phyloP scores from a whole-genome alignment of 1,140 invertebrate genomes.

The Scaptodrosophila lebanonensis region DNA sequence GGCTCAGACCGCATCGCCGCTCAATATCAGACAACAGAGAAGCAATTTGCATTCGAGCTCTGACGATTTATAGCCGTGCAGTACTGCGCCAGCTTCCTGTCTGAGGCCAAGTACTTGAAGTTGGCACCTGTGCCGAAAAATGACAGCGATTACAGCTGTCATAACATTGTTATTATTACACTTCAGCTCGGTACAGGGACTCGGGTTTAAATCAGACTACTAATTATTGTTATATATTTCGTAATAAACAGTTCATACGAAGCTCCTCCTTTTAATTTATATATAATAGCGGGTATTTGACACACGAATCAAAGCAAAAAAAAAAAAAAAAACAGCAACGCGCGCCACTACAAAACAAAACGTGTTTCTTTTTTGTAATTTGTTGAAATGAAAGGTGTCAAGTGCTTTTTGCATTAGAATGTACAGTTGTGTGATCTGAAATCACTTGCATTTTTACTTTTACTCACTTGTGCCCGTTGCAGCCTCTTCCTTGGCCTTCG shows the following conservation, averaged over 20 bases:
- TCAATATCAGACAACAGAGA: slow-evolving; percentile 8
- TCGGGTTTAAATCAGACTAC: too few species aligned
- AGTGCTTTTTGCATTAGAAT: too few species aligned
- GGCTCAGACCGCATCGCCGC: neutral
- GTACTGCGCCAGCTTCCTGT: slow-evolving; percentile 45
- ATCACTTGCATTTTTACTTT: neutral
- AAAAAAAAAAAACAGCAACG: slow-evolving; percentile 10
- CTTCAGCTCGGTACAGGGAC: too few species aligned
- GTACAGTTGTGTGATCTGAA: too few species aligned
- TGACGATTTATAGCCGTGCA: slow-evolving; percentile 37
- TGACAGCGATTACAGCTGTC: too few species aligned
- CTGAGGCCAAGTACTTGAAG: slow-evolving; percentile 15
- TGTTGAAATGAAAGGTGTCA: slow-evolving; percentile 1
- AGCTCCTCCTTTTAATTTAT: too few species aligned
- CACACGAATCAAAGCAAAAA: slow-evolving; percentile 1
- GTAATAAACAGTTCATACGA: too few species aligned
- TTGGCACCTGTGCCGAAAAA: slow-evolving; percentile 20
- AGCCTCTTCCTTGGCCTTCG: slow-evolving; percentile 30
- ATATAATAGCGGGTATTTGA: too few species aligned
- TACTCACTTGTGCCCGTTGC: slow-evolving; percentile 28
- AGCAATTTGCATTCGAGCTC: slow-evolving; percentile 64
- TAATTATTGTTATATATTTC: too few species aligned
- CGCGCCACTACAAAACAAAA: slow-evolving; percentile 2
- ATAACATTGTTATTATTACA: too few species aligned
- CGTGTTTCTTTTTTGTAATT: too few species aligned